These are phyloP conservation scores for Mylabris sibirica DNA, from an alignment of 2,888 invertebrate genomes.

Conservation along the genomic window DNA sequence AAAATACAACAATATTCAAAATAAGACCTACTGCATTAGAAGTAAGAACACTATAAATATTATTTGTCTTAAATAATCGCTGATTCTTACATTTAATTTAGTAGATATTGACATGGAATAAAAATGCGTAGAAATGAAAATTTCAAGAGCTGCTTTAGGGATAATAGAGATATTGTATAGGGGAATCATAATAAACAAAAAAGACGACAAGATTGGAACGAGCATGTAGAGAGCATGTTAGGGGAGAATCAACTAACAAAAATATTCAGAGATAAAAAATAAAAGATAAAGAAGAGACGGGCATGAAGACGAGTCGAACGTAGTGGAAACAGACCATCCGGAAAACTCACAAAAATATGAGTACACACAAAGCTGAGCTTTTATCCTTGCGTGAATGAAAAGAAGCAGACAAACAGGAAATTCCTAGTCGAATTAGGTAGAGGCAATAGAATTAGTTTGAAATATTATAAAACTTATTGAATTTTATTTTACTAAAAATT, in stretches of 20 bases:
- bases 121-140: no score
- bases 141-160: background rate
- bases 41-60: no score
- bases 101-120: no score
- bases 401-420: background rate
- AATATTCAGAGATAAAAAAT: slow-evolving; percentile 1
- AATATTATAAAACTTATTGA: background rate
- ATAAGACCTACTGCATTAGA: no score
- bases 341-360: background rate
- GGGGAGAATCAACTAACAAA: background rate
- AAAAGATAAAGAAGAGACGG: no score
- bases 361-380: background rate
- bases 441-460: background rate
- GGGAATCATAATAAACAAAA: background rate
- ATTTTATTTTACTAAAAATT: no score
- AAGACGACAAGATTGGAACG: background rate
- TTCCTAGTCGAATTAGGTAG: background rate
- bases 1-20: no score
- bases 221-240: background rate
- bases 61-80: no score
- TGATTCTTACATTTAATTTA: no score
- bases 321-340: background rate
- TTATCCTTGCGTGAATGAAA: background rate
- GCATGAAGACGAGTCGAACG: background rate
- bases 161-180: background rate